Evolutionary conservation across 1,140 invertebrate genomes (phyloP).

Genomic region (Bombus superbus): DNA sequence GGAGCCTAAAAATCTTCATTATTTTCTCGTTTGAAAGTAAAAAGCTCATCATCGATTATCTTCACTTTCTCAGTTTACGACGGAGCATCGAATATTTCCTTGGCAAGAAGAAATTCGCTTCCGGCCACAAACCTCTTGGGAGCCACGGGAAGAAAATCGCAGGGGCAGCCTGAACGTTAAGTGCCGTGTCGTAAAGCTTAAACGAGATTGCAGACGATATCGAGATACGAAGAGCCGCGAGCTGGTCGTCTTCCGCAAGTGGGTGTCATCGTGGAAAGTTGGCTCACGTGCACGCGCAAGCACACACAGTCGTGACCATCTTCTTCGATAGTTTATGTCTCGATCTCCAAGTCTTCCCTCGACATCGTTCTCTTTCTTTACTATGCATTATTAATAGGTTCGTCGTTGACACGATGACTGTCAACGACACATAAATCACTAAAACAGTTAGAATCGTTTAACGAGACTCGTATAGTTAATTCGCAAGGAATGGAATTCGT

Average conservation of each 20-base stretch:
- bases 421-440: constrained; percentile 54
- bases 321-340: neutral
- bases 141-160: neutral
- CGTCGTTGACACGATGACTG: constrained; percentile 21
- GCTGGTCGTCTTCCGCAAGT: constrained; percentile 23
- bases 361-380: constrained; percentile 34
- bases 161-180: neutral
- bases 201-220: neutral
- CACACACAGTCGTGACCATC: constrained; percentile 8
- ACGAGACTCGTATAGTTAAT: constrained; percentile 21
- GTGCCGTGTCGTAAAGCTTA: neutral
- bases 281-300: neutral
- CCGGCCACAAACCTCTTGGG: neutral
- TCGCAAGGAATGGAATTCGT: neutral
- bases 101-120: neutral
- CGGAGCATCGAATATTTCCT: neutral
- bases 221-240: neutral
- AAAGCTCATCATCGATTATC: neutral
- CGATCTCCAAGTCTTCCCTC: neutral
- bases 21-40: neutral
- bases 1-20: neutral
- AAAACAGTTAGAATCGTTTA: constrained; percentile 16
- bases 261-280: constrained; percentile 44
- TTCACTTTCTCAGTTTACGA: neutral
- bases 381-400: constrained; percentile 53